Evolutionary conservation across 1,140 invertebrate species (phyloP).

Genomic region (Cyphomyrmex costatus): DNA sequence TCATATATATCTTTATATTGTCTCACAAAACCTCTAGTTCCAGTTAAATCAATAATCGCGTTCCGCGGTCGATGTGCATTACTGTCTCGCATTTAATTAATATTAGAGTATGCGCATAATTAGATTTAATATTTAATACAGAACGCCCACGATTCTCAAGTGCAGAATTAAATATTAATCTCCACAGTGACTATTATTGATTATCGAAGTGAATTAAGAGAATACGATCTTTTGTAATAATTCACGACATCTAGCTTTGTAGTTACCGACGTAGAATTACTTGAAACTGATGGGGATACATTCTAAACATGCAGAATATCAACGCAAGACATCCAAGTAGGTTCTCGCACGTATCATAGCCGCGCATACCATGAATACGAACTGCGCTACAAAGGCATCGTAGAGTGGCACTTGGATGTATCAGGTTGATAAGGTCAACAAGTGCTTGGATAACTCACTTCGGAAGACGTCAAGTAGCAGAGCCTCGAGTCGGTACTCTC

Average conservation of each 20-base stretch:
- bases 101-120: background rate
- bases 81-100: slow-evolving; percentile 46
- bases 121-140: slow-evolving; percentile 52
- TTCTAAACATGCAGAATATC: slow-evolving; percentile 31
- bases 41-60: slow-evolving; percentile 40
- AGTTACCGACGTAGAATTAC: background rate
- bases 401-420: slow-evolving; percentile 74
- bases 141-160: slow-evolving; percentile 14
- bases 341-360: background rate
- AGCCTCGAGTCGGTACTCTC: slow-evolving; percentile 97
- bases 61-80: slow-evolving; percentile 12
- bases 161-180: slow-evolving; percentile 22
- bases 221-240: background rate
- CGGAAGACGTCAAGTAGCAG: slow-evolving; percentile 97
- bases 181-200: background rate
- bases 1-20: background rate
- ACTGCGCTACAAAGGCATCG: slow-evolving; percentile 39
- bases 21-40: slow-evolving; percentile 1
- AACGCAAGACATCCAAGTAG: slow-evolving; percentile 30
- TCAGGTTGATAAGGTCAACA: slow-evolving; percentile 81
- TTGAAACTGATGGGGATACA: background rate
- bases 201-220: slow-evolving; percentile 12
- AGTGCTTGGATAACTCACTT: slow-evolving; percentile 91
- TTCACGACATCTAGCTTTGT: background rate
- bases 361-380: slow-evolving; percentile 14